phyloP scores from a whole-genome alignment of 1,140 invertebrate genomes.

The Oryctes rhinoceros region DNA sequence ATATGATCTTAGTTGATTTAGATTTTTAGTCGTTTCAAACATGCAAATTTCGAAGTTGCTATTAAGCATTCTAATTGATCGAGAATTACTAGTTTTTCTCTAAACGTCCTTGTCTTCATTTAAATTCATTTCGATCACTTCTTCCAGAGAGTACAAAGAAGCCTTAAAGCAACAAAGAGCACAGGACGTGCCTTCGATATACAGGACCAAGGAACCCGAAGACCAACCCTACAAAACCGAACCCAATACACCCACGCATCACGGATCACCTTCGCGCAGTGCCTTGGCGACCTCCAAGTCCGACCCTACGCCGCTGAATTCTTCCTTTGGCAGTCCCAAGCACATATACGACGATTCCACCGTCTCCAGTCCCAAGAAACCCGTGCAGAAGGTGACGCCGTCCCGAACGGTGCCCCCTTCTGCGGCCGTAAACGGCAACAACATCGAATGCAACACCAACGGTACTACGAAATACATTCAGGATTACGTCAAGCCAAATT shows the following conservation, averaged over 20 bases:
- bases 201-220: slow-evolving; percentile 68
- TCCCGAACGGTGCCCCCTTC: slow-evolving; percentile 60
- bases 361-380: slow-evolving; percentile 56
- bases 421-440: slow-evolving; percentile 61
- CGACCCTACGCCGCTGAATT: slow-evolving; percentile 59
- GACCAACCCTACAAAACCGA: slow-evolving; percentile 60
- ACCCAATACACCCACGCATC: slow-evolving; percentile 60
- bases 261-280: slow-evolving; percentile 50
- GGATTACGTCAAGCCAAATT: slow-evolving; percentile 75
- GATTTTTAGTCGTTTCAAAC: too few species aligned
- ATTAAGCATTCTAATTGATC: too few species aligned
- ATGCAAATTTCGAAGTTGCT: too few species aligned
- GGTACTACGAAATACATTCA: slow-evolving; percentile 56
- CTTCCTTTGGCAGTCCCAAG: slow-evolving; percentile 56
- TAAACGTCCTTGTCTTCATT: too few species aligned
- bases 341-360: slow-evolving; percentile 57
- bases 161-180: slow-evolving; percentile 83
- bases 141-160: slow-evolving; percentile 83
- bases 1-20: too few species aligned
- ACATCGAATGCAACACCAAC: slow-evolving; percentile 60
- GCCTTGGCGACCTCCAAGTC: slow-evolving; percentile 59
- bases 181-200: slow-evolving; percentile 75
- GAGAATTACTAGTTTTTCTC: too few species aligned
- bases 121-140: too few species aligned
- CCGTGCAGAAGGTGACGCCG: slow-evolving; percentile 69